Conservation (phyloP, 2,888 invertebrate genomes). For the Branchellion lobata region DNA sequence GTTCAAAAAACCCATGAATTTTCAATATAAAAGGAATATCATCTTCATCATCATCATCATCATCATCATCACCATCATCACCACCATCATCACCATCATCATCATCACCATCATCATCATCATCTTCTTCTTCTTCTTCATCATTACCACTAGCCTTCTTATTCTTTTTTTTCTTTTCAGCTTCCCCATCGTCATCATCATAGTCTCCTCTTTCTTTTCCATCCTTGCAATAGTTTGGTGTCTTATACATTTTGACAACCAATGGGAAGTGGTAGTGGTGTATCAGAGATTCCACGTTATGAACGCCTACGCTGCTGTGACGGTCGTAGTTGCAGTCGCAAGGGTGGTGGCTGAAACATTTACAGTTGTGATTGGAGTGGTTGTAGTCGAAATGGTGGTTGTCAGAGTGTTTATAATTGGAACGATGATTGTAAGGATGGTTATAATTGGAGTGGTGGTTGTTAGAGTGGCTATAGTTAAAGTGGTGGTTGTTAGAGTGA, state of each 20-base stretch:
- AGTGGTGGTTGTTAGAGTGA: too few species aligned
- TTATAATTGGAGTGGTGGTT: background rate
- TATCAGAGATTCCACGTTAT: background rate
- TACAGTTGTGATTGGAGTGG: background rate
- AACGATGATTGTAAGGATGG: background rate
- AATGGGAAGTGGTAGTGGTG: background rate
- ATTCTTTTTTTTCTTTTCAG: background rate
- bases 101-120: background rate
- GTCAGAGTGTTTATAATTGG: background rate
- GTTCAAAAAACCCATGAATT: too few species aligned
- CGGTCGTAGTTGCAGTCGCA: background rate
- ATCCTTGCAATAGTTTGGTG: too few species aligned
- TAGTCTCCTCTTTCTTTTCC: too few species aligned
- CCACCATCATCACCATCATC: background rate
- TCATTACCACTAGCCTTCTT: background rate
- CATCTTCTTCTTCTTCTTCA: too few species aligned
- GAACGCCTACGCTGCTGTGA: background rate
- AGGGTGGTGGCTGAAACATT: background rate
- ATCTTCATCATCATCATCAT: slow-evolving; percentile 7
- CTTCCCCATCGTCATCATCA: too few species aligned
- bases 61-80: background rate
- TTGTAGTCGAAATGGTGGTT: background rate
- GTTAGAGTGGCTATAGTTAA: background rate
- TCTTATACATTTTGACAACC: background rate
- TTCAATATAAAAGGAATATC: too few species aligned